Evolutionary conservation across 2,113 vertebrate genomes (phyloP).

Genomic region (Pipra filicauda): DNA sequence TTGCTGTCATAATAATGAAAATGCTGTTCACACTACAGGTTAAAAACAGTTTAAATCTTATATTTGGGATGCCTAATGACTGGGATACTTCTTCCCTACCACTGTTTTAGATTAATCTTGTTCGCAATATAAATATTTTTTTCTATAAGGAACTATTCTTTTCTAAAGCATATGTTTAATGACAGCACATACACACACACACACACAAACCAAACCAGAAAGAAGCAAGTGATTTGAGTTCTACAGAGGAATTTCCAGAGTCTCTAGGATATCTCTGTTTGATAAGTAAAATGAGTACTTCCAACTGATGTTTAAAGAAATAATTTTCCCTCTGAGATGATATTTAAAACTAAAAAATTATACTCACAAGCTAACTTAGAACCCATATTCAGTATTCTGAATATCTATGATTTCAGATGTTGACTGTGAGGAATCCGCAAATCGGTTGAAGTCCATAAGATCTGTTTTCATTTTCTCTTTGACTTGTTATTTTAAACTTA

Average conservation of each 20-base stretch:
- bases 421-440: not conserved
- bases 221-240: not conserved
- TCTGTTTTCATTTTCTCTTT: not conserved
- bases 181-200: not conserved
- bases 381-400: not conserved
- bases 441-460: not conserved
- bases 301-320: not conserved
- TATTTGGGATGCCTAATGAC: not conserved
- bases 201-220: not conserved
- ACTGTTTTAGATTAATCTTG: not conserved
- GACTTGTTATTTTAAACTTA: slow-evolving; percentile 12
- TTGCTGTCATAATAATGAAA: not conserved
- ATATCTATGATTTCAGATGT: not conserved
- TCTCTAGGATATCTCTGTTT: not conserved
- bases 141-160: not conserved
- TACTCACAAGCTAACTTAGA: not conserved
- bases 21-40: not conserved
- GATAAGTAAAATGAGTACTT: not conserved
- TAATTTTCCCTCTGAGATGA: not conserved
- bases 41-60: not conserved
- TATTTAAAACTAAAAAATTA: not conserved
- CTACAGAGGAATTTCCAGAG: not conserved
- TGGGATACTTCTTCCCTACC: not conserved
- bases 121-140: not conserved
- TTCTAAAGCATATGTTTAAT: not conserved